A percentile compares a stretch with the other conserved stretches of the same genome.
Conservation (phyloP, 2,888 invertebrate species). For the Blomia tropicalis region DNA sequence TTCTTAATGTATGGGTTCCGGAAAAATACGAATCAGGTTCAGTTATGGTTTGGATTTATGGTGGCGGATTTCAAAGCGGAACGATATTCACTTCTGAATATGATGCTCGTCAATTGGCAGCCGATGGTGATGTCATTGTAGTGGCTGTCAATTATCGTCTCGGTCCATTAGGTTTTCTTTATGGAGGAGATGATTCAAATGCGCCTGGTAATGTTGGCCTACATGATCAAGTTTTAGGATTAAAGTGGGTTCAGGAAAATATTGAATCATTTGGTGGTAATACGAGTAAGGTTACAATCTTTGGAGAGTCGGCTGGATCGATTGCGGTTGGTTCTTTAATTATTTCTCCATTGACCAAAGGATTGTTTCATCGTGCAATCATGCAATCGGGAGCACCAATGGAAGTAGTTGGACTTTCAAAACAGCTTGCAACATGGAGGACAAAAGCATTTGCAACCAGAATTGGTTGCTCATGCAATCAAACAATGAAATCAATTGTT, state of each 20-base stretch:
- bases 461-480: not conserved
- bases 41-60: constrained; percentile 13
- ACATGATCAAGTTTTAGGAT: constrained; percentile 32
- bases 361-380: not conserved
- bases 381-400: not conserved
- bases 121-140: constrained; percentile 9
- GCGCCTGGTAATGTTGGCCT: constrained; percentile 34
- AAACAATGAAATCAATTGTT: not conserved
- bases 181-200: constrained; percentile 26
- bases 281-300: constrained; percentile 32
- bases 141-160: constrained; percentile 31
- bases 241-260: constrained; percentile 33
- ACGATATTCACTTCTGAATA: constrained; percentile 34
- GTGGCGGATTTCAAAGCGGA: constrained; percentile 5
- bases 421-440: not conserved
- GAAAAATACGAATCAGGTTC: not conserved
- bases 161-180: constrained; percentile 38
- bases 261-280: constrained; percentile 32
- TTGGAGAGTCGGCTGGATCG: constrained; percentile 31
- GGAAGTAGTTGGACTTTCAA: not conserved
- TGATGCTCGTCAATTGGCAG: not conserved
- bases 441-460: not conserved
- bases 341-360: not conserved
- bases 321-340: not conserved
- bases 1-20: not conserved